These are phyloP conservation scores for Cryptomyrus ogoouensis DNA, from an alignment of 2,113 vertebrate species.

Conservation along the genomic window DNA sequence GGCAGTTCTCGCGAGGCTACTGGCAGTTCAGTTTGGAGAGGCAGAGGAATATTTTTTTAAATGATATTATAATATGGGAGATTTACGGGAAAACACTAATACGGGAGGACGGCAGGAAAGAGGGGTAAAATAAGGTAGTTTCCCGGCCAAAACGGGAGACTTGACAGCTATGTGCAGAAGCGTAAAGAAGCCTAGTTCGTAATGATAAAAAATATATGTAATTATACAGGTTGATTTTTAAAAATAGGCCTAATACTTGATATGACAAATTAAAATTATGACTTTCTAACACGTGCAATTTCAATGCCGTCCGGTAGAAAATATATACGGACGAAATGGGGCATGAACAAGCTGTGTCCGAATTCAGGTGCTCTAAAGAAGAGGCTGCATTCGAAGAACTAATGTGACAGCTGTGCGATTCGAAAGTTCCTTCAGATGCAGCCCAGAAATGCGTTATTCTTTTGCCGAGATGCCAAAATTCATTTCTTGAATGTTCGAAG, in stretches of 20 bases:
- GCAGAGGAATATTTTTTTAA: no score
- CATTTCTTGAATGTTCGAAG: neutral
- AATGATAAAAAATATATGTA: neutral
- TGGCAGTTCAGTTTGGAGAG: no score
- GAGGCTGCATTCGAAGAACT: neutral
- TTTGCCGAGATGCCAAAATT: neutral
- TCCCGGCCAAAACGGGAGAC: no score
- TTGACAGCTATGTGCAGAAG: neutral
- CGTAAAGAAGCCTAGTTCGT: neutral
- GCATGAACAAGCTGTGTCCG: no score
- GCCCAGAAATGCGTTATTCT: neutral
- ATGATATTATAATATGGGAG: no score
- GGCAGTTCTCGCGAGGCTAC: no score
- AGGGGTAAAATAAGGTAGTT: no score
- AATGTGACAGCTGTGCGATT: neutral
- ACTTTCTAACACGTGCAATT: no score
- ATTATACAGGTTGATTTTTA: neutral
- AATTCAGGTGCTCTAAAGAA: neutral
- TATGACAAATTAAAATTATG: neutral
- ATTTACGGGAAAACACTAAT: no score
- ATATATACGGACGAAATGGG: no score
- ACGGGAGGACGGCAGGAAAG: no score
- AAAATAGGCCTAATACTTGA: neutral
- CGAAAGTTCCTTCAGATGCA: neutral
- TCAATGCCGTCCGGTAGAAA: no score